A percentile compares a stretch with the other conserved stretches of the same genome.
Evolutionary conservation across 1,140 invertebrate species (phyloP).

Genomic region (Palaemon carinicauda): DNA sequence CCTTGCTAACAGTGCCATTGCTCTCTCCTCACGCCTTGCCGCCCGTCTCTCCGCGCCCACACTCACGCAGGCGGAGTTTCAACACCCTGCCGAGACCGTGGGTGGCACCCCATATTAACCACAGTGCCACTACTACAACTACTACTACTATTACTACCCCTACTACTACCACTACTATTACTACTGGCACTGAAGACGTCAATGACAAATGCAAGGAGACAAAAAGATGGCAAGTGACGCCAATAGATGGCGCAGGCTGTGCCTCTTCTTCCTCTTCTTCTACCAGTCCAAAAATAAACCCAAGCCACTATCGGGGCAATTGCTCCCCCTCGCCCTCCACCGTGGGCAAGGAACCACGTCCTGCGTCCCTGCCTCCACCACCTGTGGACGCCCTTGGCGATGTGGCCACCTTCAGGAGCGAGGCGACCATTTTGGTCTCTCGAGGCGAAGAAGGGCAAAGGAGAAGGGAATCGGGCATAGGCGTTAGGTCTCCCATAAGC

Average conservation of each 20-base stretch:
- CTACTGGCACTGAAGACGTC: background rate
- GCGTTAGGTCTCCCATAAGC: background rate
- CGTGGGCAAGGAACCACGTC: background rate
- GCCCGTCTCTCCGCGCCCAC: slow-evolving; percentile 30
- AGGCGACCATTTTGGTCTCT: slow-evolving; percentile 44
- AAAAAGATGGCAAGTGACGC: background rate
- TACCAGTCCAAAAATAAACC: too few relatives aligned
- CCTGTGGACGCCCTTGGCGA: background rate
- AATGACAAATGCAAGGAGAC: slow-evolving; percentile 28
- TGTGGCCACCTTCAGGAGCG: slow-evolving; percentile 39
- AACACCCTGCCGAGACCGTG: slow-evolving; percentile 51
- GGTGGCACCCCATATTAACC: slow-evolving; percentile 1
- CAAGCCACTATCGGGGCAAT: too few relatives aligned
- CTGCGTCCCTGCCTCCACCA: background rate
- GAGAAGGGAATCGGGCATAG: background rate
- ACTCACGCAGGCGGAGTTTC: slow-evolving; percentile 34
- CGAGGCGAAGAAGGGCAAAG: background rate
- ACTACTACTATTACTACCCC: background rate
- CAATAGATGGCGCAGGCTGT: slow-evolving; percentile 45
- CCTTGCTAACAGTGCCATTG: slow-evolving; percentile 18
- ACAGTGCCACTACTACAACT: too few relatives aligned
- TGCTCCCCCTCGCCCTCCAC: slow-evolving; percentile 3
- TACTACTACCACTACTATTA: background rate
- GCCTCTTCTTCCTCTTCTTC: background rate
- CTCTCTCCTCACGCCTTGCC: background rate